Base-by-base conservation (phyloP, 92 coral and sea anemone species). In the Epizoanthus scotinus region DNA sequence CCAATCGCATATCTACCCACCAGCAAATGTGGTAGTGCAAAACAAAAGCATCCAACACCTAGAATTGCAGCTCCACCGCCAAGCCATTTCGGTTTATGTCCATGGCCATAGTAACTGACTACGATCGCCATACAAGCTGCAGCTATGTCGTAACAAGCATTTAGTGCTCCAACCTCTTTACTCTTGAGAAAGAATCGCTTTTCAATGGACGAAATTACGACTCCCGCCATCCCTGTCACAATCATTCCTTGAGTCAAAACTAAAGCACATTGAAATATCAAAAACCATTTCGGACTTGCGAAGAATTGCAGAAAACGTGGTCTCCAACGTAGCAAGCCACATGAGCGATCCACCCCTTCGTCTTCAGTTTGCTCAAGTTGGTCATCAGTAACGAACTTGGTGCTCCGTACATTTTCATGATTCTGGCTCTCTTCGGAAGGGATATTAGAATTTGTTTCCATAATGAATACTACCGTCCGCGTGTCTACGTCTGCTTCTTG, bases 21-120 rank as follows among this genome's bases (percentile, higher is more conserved):
- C 14, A 96, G 75, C 0, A 93, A 14, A 73, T 96, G 99, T n/a
- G 99, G 99, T 15, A 93, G 84, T 0, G 99, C 94, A 78, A 96
- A 96, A 38, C 90, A 67, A 21, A 96, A 85, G 61, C 99, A 96
- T 0, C 99, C 99, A 31, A 93, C 63, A 9, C 99, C 93, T 17
- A 96, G 70, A 31, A 93, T 75, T 17, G 94, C 77, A 3, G 99
- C 91, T 7, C 99, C 99, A 9, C 83, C 65, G 1, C 99, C 99
- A 22, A 96, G 85, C 98, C 99, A 96, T 75, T 93, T 96, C 8
- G 99, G 92, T 79, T 96, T 96, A 75, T 96, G 99, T 19, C 87
- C 83, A 71, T 96, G 99, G 9, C 99, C 99, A 59, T 87, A 87
- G 84, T 96, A 96, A 64, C 99, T 96, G 9, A 96, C 99, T 0